phyloP scores from a whole-genome alignment of 2,888 invertebrate genomes.

The Dorcus parallelipipedus region DNA sequence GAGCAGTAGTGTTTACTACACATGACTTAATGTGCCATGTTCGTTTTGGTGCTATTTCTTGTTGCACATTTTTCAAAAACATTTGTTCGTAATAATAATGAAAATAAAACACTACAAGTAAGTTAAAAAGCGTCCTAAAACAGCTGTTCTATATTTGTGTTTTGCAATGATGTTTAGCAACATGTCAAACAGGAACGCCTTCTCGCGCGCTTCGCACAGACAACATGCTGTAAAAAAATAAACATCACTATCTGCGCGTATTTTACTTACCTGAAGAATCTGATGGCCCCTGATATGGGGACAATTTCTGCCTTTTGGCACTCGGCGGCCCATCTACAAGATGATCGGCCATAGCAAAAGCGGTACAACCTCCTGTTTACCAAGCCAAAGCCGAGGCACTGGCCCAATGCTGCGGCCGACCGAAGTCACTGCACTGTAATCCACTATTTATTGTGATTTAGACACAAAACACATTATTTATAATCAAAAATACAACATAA shows the following conservation, averaged over 20 bases:
- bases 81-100: constrained; percentile 1
- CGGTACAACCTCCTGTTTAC: constrained; percentile 51
- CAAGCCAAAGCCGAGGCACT: constrained; percentile 62
- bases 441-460: constrained; percentile 48
- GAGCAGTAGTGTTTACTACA: constrained; percentile 33
- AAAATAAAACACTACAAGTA: constrained; percentile 11
- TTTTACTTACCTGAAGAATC: constrained; percentile 73
- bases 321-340: constrained; percentile 93
- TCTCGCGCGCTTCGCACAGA: constrained; percentile 41
- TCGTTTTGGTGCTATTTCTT: constrained; percentile 12
- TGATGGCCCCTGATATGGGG: constrained; percentile 77
- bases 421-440: constrained; percentile 44
- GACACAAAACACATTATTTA: constrained; percentile 49
- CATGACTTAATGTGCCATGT: constrained; percentile 13
- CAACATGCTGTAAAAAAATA: constrained; percentile 28
- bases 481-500: constrained; percentile 45
- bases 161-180: constrained; percentile 30
- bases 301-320: constrained; percentile 88
- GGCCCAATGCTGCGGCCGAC: constrained; percentile 47
- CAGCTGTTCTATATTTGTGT: constrained; percentile 34
- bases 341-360: constrained; percentile 82
- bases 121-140: constrained; percentile 21
- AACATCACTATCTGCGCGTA: constrained; percentile 13
- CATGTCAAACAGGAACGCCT: constrained; percentile 41
- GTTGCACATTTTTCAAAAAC: constrained; percentile 9